Base-by-base conservation (phyloP, 2,113 vertebrate genomes). In the Actenoides lindsayi region DNA sequence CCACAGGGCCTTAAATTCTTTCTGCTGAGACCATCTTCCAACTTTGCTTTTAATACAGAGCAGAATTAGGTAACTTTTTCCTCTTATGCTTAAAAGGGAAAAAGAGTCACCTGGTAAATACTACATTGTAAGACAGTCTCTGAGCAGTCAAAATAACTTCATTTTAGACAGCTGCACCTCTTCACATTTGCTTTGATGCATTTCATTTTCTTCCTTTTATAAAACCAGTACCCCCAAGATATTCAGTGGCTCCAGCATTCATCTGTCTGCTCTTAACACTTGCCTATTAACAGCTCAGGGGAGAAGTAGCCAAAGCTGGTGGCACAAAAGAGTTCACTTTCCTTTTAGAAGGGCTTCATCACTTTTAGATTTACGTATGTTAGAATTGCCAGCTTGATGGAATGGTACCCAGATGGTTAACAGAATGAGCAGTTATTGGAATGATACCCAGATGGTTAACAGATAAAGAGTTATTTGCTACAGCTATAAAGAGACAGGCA, bases 41-140 rank as follows among this genome's bases (percentile, higher is more conserved):
- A 10, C 69, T 92, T 41, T 51, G 48, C 70, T 74, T 89, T 82
- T 87, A 94, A 73, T 18, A 24, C 64, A 87, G 39, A 73, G 51
- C 82, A 95, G 39, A 31, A 67, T 77, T 48, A 2, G 15, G 64
- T 82, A 88, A 95, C 57, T 90, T 96, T 91, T 96, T 79, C 94
- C 77, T 70, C 44, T 87, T 28, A 8, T 3, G 33, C 60, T 84
- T 79, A 67, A 95, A 59, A 67, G 39, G 35, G 53, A 87, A 23
- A 19, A 83, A 63, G 28, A 86, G 44, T 64, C 48, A 84, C 80
- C 56, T 60, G 44, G 53, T 65, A 92, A 93, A 79, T 27, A 13
- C 60, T 44, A 13, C 48, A 75, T 67, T 73, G 23, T 42, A 54
- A 59, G 70, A 75, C 37, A n/a, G 76, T 4, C 68, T 67, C 90